Percentiles rank a stretch among this genome's conserved stretches.
Evolutionary conservation across 2,797 vertebrate species (phyloP).

Genomic region (Ambastaia sidthimunki): DNA sequence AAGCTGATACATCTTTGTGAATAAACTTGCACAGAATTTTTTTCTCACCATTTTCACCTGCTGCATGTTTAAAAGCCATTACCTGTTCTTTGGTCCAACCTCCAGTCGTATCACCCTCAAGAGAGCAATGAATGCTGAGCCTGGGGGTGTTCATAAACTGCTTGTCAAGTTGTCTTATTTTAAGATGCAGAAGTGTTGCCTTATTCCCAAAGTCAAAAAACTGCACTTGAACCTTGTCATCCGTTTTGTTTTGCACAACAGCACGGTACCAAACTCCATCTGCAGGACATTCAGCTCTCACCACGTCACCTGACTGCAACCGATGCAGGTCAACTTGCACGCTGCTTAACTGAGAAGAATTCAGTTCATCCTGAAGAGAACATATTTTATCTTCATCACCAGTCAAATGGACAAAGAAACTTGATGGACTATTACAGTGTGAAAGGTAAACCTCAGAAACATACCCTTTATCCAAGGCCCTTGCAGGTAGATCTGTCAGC

Average conservation of each 20-base stretch:
- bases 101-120: conserved; percentile 61
- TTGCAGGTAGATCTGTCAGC: conserved; percentile 69
- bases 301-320: conserved; percentile 74
- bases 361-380: conserved; percentile 75
- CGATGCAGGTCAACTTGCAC: conserved; percentile 59
- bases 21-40: conserved; percentile 78
- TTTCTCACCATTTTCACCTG: conserved; percentile 66
- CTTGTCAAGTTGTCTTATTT: conserved; percentile 68
- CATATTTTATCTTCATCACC: conserved; percentile 75
- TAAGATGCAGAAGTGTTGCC: conserved; percentile 66
- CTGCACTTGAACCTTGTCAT: conserved; percentile 68
- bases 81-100: conserved; percentile 64
- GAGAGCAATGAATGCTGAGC: conserved; percentile 75
- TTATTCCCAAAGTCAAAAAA: conserved; percentile 87
- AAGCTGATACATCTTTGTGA: conserved; percentile 67
- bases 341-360: conserved; percentile 57
- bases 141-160: conserved; percentile 66
- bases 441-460: conserved; percentile 78
- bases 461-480: conserved; percentile 69
- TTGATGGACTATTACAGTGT: conserved; percentile 72
- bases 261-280: conserved; percentile 83
- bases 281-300: conserved; percentile 78
- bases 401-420: conserved; percentile 82
- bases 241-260: conserved; percentile 69
- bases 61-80: conserved; percentile 71